Evolutionary conservation across 2,113 vertebrate genomes (phyloP), one percentile per base, ranked within the genome.

Genomic region (Chionodraco myersi): DNA sequence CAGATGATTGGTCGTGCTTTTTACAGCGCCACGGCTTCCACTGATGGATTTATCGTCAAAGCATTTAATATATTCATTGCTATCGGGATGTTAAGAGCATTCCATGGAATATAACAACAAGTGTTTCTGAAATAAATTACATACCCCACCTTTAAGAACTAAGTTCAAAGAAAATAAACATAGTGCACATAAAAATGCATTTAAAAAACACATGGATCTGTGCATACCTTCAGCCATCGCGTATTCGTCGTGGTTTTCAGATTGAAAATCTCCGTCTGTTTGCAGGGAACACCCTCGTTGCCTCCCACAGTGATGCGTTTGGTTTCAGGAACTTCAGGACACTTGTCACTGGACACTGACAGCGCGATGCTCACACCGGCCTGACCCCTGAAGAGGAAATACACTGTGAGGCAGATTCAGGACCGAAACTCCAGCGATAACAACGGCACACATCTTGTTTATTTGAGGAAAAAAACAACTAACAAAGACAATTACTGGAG

Each of bases 221-320:
- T 16, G 15, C 3, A 0, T 84, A 94, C 94, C 91, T 94, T 95
- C 79, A 91, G 72, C 94, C 94, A 95, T 15, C 41, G 72, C 10
- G 92, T 5, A 0, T n/a, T 68, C 6, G n/a, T 15, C 3, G 48
- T 56, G 3, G 1, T 12, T 18, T 85, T 89, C 18, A 91, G 73
- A 0, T 3, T 0, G 6, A 84, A 61, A 44, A 93, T 65, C 56
- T 90, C 70, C 0, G 0, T 10, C 75, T 82, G 86, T 60, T 86
- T 81, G 76, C 94, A 95, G 0, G 10, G 52, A 41, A 94, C 16
- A 3, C 4, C 0, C 0, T 0, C 3, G 1, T 0, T 71, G 47
- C 2, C 21, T 8, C 51, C 80, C 41, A 4, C 7, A 0, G 1
- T 0, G 21, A 88, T 2, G 1, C 6, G 0, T 21, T 23, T 48